Evolutionary conservation across 2,888 invertebrate genomes (phyloP).

Genomic region (Ferdinandea cuprea): DNA sequence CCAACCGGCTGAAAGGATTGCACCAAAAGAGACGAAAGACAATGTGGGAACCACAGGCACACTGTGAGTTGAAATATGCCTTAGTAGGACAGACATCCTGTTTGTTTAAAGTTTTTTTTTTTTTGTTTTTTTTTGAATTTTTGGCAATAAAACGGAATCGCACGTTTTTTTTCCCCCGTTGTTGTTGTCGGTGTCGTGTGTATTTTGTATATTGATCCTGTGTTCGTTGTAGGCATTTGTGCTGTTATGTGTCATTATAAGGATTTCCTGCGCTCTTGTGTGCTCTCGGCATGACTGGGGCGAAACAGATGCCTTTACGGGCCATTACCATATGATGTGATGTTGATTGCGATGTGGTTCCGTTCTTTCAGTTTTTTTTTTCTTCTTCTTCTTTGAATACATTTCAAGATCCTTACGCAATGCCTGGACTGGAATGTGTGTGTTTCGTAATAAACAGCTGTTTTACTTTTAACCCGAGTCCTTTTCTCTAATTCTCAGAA

Average conservation of each 20-base stretch:
- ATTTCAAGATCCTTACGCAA: constrained; percentile 31
- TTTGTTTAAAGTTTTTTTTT: constrained; percentile 31
- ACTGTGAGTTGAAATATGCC: background rate
- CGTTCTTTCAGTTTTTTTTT: constrained; percentile 7
- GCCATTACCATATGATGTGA: constrained; percentile 51
- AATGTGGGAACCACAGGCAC: constrained; percentile 58
- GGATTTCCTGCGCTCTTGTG: constrained; percentile 53
- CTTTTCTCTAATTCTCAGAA: background rate
- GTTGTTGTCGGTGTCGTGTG: constrained; percentile 23
- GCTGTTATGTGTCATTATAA: constrained; percentile 52
- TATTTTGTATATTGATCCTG: constrained; percentile 25
- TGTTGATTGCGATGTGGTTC: constrained; percentile 44
- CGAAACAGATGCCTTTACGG: constrained; percentile 60
- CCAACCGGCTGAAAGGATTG: constrained; percentile 52
- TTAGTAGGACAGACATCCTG: constrained; percentile 44
- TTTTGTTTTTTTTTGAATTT: constrained; percentile 34
- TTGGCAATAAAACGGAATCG: constrained; percentile 58
- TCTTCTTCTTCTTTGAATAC: background rate
- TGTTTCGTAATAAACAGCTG: constrained; percentile 35
- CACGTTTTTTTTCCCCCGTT: constrained; percentile 15
- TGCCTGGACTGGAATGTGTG: constrained; percentile 8
- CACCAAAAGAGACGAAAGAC: constrained; percentile 17
- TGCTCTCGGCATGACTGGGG: constrained; percentile 27
- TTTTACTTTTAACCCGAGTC: constrained; percentile 10
- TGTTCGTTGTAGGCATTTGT: constrained; percentile 15